Base-by-base conservation (phyloP, 2,888 invertebrate species). In the Ecliptopera silaceata region DNA sequence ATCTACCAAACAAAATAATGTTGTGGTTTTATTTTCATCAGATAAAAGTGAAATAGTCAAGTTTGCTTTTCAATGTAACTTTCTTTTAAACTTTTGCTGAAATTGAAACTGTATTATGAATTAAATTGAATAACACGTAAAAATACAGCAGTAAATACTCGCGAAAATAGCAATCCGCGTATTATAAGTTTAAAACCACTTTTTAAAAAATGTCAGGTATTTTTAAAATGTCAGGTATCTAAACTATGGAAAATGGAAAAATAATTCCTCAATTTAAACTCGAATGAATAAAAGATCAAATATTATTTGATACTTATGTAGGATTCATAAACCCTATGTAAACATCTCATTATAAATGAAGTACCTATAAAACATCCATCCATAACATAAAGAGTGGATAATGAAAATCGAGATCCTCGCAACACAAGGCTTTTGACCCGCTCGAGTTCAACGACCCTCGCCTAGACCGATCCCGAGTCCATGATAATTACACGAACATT, bases 341-440 rank as follows among this genome's bases (percentile, higher is more conserved):
- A 58, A 48, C 46, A 5, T 41, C 51, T 46, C 52, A 32, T 31
- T 46, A 49, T 12, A 22, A 10, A 3, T 12, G 15, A 29, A 36
- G 10, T 26, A 26, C 26, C 2, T 8, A 26, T 8, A 26, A 26
- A 8, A 2, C 26, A 8, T 5, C 6, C 1, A 8, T 0, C 26
- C 26, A 26, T 26, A 26, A 26, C 10, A 26, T 8, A 26, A 8
- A 26, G 26, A 6, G 26, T 26, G 10, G 8, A 26, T 26, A 32
- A 32, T n/a, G 11, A 32, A 32, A 57, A 50, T 36, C 61, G 61
- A 64, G 63, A 46, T 71, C 65, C 66, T 70, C 69, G 77, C 74
- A 71, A 59, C 72, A 70, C 72, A 75, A 74, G 86, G 88, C 75
- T 74, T 74, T 86, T 85, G 86, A 86, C 87, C 88, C 74, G 75